These are phyloP conservation scores for Peromyscus polionotus DNA, from an alignment of 2,113 vertebrate genomes.

Conservation along the genomic window DNA sequence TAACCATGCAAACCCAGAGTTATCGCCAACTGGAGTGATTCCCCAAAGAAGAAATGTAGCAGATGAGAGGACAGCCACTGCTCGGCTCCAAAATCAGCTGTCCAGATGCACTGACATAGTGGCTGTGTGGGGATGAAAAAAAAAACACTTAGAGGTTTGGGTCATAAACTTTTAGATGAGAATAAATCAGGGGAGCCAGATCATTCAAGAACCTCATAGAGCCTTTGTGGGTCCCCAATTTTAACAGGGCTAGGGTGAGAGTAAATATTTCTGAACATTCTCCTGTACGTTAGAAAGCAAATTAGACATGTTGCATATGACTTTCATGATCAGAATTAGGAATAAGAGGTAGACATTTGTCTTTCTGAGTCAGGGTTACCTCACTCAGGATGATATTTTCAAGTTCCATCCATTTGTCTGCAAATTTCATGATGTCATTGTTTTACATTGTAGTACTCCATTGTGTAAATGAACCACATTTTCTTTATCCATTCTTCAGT, in stretches of 20 bases:
- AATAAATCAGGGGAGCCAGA: background rate
- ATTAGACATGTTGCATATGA: background rate
- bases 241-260: background rate
- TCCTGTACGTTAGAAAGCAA: background rate
- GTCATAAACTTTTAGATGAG: background rate
- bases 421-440: too few species aligned
- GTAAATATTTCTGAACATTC: slow-evolving; percentile 28
- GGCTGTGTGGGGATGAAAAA: background rate
- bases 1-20: background rate
- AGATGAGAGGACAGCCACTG: slow-evolving; percentile 27
- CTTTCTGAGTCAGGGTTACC: too few species aligned
- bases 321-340: background rate
- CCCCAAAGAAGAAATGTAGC: background rate
- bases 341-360: background rate
- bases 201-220: background rate
- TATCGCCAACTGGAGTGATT: slow-evolving; percentile 21
- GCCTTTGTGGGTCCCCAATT: background rate
- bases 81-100: slow-evolving; percentile 14
- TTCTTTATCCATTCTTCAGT: too few species aligned
- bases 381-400: too few species aligned
- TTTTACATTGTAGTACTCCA: too few species aligned
- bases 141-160: background rate
- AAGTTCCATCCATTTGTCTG: too few species aligned
- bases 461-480: too few species aligned
- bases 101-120: background rate